Evolutionary conservation across 2,113 vertebrate species (phyloP).

Genomic region (Actinemys pallida): DNA sequence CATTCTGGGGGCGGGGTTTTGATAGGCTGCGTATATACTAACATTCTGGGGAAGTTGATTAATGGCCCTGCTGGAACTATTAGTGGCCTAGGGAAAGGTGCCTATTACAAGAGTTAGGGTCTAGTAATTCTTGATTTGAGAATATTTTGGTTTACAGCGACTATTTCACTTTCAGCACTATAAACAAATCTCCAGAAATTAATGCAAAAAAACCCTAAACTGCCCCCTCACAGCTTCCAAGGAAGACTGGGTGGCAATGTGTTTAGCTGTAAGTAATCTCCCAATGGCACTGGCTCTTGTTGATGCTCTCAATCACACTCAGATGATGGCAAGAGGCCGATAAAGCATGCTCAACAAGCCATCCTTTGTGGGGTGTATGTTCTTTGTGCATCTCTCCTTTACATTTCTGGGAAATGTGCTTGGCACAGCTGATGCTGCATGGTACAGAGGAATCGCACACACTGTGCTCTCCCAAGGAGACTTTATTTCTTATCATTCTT

Average conservation of each 20-base stretch:
- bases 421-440: constrained; percentile 19
- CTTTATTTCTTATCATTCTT: neutral
- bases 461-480: fast-evolving
- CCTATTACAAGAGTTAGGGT: constrained; percentile 3
- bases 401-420: neutral
- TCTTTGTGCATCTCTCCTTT: fast-evolving
- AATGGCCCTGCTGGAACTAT: neutral
- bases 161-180: neutral
- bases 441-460: neutral
- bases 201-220: neutral
- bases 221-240: neutral
- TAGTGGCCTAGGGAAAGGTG: constrained; percentile 24
- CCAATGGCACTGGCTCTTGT: neutral
- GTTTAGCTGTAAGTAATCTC: neutral
- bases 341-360: fast-evolving
- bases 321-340: neutral
- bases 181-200: neutral
- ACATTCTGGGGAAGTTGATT: neutral
- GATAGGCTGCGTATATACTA: neutral
- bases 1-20: neutral
- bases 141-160: neutral
- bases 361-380: fast-evolving
- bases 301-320: neutral
- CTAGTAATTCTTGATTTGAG: neutral
- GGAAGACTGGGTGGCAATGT: neutral